Conservation (phyloP, 2,888 invertebrate species). For the Gymnoscelis rufifasciata region DNA sequence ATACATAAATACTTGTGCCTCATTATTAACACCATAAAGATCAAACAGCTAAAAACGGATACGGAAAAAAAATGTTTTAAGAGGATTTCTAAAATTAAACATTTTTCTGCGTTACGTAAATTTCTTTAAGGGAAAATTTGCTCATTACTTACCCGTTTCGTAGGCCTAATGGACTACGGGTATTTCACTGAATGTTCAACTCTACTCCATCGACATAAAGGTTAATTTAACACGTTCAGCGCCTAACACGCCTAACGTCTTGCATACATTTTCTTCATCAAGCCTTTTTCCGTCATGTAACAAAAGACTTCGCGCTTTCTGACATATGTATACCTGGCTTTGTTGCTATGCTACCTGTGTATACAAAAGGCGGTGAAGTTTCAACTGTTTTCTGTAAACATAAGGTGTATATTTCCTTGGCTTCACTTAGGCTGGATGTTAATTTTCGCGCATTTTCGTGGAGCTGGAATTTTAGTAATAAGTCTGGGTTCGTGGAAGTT, state of each 20-base stretch:
- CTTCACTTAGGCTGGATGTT: conserved; percentile 33
- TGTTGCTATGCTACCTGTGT: too few relatives aligned
- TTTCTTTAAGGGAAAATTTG: not conserved
- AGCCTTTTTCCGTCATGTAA: conserved; percentile 43
- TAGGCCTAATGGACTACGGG: not conserved
- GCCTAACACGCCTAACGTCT: conserved; percentile 4
- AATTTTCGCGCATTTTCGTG: conserved; percentile 34
- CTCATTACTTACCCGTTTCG: not conserved
- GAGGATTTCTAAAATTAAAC: not conserved
- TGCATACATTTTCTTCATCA: conserved; percentile 40
- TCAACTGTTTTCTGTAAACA: conserved; percentile 9
- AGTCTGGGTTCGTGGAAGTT: conserved; percentile 21
- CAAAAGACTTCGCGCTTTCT: conserved; percentile 33
- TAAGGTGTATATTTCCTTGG: conserved; percentile 31
- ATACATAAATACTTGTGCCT: too few relatives aligned
- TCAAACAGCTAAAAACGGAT: too few relatives aligned
- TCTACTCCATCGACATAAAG: conserved; percentile 1
- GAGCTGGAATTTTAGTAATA: conserved; percentile 43
- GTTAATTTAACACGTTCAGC: not conserved
- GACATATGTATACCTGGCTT: too few relatives aligned
- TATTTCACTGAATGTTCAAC: not conserved
- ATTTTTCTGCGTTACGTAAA: not conserved
- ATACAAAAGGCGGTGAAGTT: conserved; percentile 13
- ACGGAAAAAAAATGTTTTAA: too few relatives aligned
- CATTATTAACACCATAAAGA: too few relatives aligned